phyloP scores from a whole-genome alignment of 2,797 vertebrate species.

The Channallabes apus region DNA sequence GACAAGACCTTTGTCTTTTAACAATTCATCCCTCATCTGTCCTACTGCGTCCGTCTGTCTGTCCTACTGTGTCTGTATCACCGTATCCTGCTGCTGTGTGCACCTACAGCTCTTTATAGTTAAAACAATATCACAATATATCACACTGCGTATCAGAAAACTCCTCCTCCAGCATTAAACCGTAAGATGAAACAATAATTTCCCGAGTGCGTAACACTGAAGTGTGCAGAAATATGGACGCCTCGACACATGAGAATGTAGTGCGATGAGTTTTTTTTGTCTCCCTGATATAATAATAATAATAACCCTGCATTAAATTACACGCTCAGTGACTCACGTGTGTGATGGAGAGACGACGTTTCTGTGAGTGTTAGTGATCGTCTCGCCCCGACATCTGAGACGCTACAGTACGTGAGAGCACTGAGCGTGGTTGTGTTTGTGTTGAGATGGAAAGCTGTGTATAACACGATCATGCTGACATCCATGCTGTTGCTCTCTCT shows the following conservation, averaged over 20 bases:
- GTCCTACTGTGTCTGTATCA: not conserved
- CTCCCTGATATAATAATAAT: not conserved
- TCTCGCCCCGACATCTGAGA: not conserved
- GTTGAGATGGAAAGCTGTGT: conserved; percentile 19
- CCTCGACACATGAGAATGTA: not conserved
- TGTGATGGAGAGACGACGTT: not conserved
- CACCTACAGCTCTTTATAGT: not conserved
- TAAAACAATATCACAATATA: not conserved
- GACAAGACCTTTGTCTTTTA: not conserved
- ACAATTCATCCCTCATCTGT: not conserved
- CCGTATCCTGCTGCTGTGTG: not conserved
- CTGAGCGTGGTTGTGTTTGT: conserved; percentile 22
- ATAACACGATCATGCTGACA: conserved; percentile 27
- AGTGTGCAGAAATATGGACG: no score
- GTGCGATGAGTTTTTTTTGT: not conserved
- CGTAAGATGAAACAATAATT: not conserved
- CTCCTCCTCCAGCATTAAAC: not conserved
- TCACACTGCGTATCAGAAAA: not conserved
- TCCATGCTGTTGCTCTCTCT: conserved; percentile 19
- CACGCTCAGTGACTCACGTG: conserved; percentile 9
- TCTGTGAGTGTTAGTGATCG: not conserved
- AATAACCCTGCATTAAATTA: not conserved
- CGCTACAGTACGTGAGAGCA: not conserved
- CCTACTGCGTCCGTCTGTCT: not conserved
- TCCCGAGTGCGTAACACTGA: not conserved